Evolutionary conservation across 1,140 invertebrate genomes (phyloP), one percentile per base, ranked within the genome.

Genomic region (Drosophila quadrilineata): DNA sequence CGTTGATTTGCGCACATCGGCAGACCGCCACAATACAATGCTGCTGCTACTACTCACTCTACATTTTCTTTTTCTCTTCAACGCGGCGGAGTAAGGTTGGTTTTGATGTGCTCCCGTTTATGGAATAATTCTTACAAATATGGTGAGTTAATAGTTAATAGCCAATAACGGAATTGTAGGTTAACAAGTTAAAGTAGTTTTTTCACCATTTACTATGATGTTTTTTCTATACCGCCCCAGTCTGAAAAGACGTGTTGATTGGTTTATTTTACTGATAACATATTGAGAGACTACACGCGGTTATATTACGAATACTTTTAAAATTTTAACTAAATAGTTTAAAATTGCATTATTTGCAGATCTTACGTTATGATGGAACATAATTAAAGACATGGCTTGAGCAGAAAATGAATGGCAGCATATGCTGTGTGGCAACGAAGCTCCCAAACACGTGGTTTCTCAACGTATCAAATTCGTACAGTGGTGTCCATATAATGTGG

Each of bases 161-260:
- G 9, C 10, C 9, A 10, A n/a, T 10, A 4, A 40, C n/a, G n/a
- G n/a, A 26, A 26, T 4, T 26, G 98, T n/a, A n/a, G n/a, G n/a
- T n/a, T n/a, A n/a, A 33, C 3, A 33, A 33, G 4, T n/a, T 4
- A 4, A n/a, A 8, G n/a, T n/a, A n/a, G n/a, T n/a, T n/a, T n/a
- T n/a, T 2, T 31, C 17, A 10, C 3, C 2, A 0, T 0, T 12
- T 31, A 22, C 96, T 1, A 93, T 96, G 90, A 92, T 99, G n/a
- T 52, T 62, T 36, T 21, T 14, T 33, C 2, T 26, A 29, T 79
- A 79, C 75, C 76, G 75, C 75, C 75, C 71, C 76, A 82, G 75
- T 79, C 75, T 75, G 75, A 79, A 79, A 17, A 75, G 71, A 75
- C 21, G 71, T 79, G 75, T 79, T 75, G 75, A 79, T 79, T 82